Percentiles rank a stretch among this genome's conserved stretches.
phyloP scores from a whole-genome alignment of 2,888 invertebrate genomes.

The Xylota segnis region DNA sequence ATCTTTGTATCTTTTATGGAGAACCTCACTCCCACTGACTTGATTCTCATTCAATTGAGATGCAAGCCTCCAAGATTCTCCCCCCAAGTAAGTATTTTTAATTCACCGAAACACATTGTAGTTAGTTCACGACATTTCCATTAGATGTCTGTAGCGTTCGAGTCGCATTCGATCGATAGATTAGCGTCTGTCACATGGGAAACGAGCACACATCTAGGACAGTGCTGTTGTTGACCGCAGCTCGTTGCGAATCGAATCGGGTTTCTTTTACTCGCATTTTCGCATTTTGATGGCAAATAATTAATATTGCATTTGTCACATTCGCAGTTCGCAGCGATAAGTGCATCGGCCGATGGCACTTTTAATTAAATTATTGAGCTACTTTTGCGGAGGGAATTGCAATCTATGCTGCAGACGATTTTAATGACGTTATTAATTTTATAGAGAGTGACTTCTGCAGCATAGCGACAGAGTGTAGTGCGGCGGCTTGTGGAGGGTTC shows the following conservation, averaged over 20 bases:
- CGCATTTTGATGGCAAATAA: conserved; percentile 63
- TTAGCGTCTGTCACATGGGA: conserved; percentile 42
- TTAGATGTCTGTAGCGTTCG: conserved; percentile 34
- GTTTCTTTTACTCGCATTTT: conserved; percentile 48
- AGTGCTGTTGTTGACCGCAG: conserved; percentile 28
- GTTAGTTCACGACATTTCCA: conserved; percentile 63
- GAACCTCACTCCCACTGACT: conserved; percentile 25
- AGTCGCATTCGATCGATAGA: conserved; percentile 66
- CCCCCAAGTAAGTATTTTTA: neutral
- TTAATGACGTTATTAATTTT: conserved; percentile 46
- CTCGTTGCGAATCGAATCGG: conserved; percentile 20
- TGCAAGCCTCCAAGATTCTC: neutral
- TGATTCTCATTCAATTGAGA: conserved; percentile 30
- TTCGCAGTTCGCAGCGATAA: conserved; percentile 35
- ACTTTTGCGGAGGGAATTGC: conserved; percentile 30
- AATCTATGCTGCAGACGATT: conserved; percentile 35
- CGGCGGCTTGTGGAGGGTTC: conserved; percentile 1
- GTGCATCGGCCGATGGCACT: conserved; percentile 15
- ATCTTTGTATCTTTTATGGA: neutral
- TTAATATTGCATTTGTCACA: conserved; percentile 72
- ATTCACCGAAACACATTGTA: conserved; percentile 14
- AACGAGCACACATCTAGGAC: conserved; percentile 46
- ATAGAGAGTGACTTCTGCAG: conserved; percentile 18
- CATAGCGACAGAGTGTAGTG: neutral
- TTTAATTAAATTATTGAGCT: conserved; percentile 61